A percentile compares a stretch with the other conserved stretches of the same genome.
phyloP scores from a whole-genome alignment of 2,797 vertebrate species.

The Myotis daubentonii region DNA sequence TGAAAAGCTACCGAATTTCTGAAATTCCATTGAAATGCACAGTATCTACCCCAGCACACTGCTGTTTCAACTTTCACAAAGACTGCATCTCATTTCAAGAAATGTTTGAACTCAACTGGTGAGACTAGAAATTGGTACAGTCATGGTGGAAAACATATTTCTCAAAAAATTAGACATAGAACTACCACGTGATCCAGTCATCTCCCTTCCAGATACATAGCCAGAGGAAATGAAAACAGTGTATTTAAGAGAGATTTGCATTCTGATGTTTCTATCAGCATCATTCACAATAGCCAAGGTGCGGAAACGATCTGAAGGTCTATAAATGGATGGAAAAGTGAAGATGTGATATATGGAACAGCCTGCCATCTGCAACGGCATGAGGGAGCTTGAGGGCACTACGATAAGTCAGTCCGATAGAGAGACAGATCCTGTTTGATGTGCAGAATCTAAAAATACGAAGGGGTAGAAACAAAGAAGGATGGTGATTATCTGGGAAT shows the following conservation, averaged over 20 bases:
- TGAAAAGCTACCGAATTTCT: not conserved
- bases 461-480: too few species aligned
- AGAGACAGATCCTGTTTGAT: not conserved
- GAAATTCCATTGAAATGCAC: not conserved
- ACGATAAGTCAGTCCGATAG: not conserved
- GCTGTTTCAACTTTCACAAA: constrained; percentile 22
- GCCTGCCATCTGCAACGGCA: not conserved
- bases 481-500: too few species aligned
- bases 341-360: not conserved
- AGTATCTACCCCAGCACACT: not conserved
- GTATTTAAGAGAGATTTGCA: not conserved
- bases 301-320: not conserved
- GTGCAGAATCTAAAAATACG: not conserved
- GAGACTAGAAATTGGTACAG: not conserved
- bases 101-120: not conserved
- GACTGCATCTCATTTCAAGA: not conserved
- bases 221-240: not conserved
- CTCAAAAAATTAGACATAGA: not conserved
- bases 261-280: not conserved
- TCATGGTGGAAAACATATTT: not conserved
- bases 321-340: not conserved
- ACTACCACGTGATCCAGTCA: not conserved
- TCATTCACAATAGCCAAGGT: not conserved
- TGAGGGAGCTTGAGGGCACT: not conserved
- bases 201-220: not conserved